These are phyloP conservation scores for Oryzias woworae DNA, from an alignment of 2,113 vertebrate genomes.

Conservation along the genomic window DNA sequence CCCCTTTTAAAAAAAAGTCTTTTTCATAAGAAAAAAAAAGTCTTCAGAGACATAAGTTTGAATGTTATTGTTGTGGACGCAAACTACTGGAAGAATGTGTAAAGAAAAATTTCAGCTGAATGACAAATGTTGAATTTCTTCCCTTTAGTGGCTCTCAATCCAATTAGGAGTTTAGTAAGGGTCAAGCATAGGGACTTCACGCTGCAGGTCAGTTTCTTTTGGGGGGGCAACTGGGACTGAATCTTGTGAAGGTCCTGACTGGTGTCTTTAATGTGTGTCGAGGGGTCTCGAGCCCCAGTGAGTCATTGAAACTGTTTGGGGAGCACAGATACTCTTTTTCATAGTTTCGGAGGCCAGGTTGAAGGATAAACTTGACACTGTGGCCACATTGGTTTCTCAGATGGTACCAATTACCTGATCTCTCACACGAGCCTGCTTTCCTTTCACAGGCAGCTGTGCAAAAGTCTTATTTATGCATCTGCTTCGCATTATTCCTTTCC, in stretches of 20 bases:
- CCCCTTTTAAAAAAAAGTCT: slow-evolving; percentile 78
- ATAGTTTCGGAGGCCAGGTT: slow-evolving; percentile 75
- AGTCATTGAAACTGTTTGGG: slow-evolving; percentile 63
- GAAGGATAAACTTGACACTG: slow-evolving; percentile 76
- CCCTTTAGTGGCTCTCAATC: slow-evolving; percentile 82
- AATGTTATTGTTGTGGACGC: slow-evolving; percentile 71
- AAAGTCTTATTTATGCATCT: neutral
- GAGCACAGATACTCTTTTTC: slow-evolving; percentile 79
- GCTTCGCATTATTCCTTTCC: neutral
- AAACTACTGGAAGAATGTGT: slow-evolving; percentile 68
- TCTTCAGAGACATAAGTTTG: slow-evolving; percentile 60
- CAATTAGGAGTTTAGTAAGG: slow-evolving; percentile 94
- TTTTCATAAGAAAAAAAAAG: slow-evolving; percentile 66
- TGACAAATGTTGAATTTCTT: slow-evolving; percentile 81
- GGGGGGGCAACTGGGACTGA: slow-evolving; percentile 38
- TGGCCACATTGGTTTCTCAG: slow-evolving; percentile 77
- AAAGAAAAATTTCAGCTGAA: slow-evolving; percentile 77
- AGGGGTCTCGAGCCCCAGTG: slow-evolving; percentile 68
- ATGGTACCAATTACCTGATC: slow-evolving; percentile 76
- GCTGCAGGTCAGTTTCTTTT: slow-evolving; percentile 78
- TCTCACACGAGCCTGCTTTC: slow-evolving; percentile 15
- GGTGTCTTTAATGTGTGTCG: slow-evolving; percentile 63
- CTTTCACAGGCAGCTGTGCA: slow-evolving; percentile 2
- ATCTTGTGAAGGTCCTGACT: slow-evolving; percentile 40
- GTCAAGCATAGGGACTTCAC: slow-evolving; percentile 90